Percentiles rank a stretch among this genome's conserved stretches.
Evolutionary conservation across 2,797 vertebrate genomes (phyloP).

Genomic region (Schizothorax lantsangensis): DNA sequence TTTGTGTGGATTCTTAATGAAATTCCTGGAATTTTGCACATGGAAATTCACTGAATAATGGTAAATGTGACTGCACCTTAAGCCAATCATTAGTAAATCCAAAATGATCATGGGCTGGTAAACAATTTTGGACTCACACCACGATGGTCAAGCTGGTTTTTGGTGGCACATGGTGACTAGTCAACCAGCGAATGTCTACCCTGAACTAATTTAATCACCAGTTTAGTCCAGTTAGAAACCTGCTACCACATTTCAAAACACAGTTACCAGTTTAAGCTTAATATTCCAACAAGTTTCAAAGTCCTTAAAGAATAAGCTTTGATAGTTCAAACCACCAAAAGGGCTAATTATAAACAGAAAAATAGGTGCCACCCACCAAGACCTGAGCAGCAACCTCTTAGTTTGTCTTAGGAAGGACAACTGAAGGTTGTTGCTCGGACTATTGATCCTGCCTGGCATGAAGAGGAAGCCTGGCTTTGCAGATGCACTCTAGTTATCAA

Average conservation of each 20-base stretch:
- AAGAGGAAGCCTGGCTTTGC: conserved; percentile 43
- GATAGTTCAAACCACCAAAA: background rate
- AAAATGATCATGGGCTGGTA: background rate
- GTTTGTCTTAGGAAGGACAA: conserved; percentile 28
- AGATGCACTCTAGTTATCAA: conserved; percentile 54
- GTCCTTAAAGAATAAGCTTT: background rate
- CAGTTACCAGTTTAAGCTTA: background rate
- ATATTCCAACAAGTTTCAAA: background rate
- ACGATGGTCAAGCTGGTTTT: background rate
- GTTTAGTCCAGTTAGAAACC: background rate
- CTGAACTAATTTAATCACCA: background rate
- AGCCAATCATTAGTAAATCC: background rate
- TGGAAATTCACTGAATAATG: background rate
- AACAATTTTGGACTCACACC: background rate
- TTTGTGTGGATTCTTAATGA: background rate
- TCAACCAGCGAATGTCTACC: background rate
- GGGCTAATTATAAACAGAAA: background rate
- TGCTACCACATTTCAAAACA: background rate
- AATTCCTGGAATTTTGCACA: background rate
- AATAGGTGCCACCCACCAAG: background rate
- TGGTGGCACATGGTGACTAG: background rate
- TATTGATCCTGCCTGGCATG: conserved; percentile 54
- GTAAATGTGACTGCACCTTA: background rate
- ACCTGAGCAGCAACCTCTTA: conserved; percentile 3
- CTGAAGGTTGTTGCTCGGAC: conserved; percentile 45